Conservation (phyloP, 2,797 vertebrate species). For the Danio choprae region DNA sequence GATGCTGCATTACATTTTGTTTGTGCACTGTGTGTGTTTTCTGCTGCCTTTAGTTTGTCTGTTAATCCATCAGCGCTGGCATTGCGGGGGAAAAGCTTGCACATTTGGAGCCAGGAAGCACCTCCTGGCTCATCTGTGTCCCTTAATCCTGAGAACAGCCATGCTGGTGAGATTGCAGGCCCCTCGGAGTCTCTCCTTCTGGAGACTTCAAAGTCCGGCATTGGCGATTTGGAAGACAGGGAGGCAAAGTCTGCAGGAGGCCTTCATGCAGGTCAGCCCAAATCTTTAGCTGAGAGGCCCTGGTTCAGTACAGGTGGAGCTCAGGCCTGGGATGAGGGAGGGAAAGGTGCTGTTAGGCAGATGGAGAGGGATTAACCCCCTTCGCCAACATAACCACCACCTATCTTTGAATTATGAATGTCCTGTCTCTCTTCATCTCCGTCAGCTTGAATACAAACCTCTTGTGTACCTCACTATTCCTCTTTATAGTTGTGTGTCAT, state of each 20-base stretch:
- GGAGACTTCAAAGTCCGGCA: constrained; percentile 78
- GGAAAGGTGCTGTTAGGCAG: constrained; percentile 35
- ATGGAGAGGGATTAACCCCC: constrained; percentile 48
- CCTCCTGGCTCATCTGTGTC: constrained; percentile 70
- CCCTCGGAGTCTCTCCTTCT: constrained; percentile 74
- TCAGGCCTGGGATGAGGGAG: constrained; percentile 40
- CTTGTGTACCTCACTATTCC: background rate
- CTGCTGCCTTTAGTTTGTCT: constrained; percentile 67
- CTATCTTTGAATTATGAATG: constrained; percentile 36
- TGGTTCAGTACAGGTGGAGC: constrained; percentile 48
- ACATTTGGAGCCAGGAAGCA: constrained; percentile 65
- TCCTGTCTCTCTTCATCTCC: background rate
- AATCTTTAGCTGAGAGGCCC: constrained; percentile 57
- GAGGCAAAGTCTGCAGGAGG: constrained; percentile 64
- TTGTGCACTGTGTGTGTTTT: constrained; percentile 50
- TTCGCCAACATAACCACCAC: constrained; percentile 7
- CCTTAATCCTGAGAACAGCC: constrained; percentile 76
- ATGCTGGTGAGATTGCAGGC: constrained; percentile 72
- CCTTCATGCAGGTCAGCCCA: constrained; percentile 62
- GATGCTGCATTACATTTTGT: constrained; percentile 53
- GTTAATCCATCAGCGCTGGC: constrained; percentile 74
- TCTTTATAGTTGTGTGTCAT: background rate
- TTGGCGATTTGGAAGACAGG: constrained; percentile 55
- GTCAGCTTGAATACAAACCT: constrained; percentile 20
- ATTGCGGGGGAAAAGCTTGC: constrained; percentile 47